Conservation (phyloP, 2,797 vertebrate genomes). For the Onychomys leucogaster region DNA sequence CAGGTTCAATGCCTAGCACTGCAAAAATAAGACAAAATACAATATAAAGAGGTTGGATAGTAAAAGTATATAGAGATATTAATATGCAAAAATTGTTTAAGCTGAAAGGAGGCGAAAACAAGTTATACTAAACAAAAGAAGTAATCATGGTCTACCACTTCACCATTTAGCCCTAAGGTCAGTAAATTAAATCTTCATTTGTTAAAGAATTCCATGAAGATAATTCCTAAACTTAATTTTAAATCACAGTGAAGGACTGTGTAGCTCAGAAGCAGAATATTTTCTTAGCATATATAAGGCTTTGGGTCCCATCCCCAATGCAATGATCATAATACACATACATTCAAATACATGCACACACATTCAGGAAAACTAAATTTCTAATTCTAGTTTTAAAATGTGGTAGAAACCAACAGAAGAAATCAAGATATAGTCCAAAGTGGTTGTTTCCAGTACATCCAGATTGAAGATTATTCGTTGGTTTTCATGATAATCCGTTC, state of each 20-base stretch:
- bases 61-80: neutral
- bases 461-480: neutral
- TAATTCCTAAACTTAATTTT: neutral
- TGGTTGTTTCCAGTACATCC: neutral
- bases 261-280: neutral
- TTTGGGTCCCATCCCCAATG: neutral
- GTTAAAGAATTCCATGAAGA: neutral
- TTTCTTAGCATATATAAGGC: neutral
- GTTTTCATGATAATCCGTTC: neutral
- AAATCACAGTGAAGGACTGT: neutral
- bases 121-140: neutral
- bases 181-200: neutral
- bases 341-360: neutral
- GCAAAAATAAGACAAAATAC: neutral
- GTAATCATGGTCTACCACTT: neutral
- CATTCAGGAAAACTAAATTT: neutral
- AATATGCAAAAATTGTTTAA: neutral
- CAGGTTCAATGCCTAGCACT: neutral
- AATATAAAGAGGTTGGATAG: neutral
- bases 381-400: slow-evolving; percentile 39
- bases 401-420: neutral
- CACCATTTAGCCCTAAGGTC: neutral
- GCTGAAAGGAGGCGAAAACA: slow-evolving; percentile 34
- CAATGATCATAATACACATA: neutral
- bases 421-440: slow-evolving; percentile 5